These are phyloP conservation scores for Syngnathoides biaculeatus DNA, from an alignment of 2,113 vertebrate genomes.

Conservation along the genomic window DNA sequence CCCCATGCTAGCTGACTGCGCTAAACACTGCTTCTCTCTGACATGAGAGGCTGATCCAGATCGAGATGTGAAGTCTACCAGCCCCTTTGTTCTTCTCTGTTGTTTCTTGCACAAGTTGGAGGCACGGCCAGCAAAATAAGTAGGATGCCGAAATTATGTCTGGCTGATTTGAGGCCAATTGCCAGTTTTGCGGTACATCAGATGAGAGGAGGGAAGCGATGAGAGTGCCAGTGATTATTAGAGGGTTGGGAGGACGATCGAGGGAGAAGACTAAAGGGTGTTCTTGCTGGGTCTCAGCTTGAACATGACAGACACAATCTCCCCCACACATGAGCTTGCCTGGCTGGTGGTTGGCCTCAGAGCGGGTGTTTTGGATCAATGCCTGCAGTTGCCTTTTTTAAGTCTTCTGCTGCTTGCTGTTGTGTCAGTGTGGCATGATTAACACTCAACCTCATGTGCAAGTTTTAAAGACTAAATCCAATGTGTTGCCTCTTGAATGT, in stretches of 20 bases:
- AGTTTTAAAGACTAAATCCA: too few species aligned
- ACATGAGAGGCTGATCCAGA: constrained; percentile 43
- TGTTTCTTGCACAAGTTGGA: constrained; percentile 14
- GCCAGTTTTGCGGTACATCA: constrained; percentile 53
- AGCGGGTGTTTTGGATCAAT: constrained; percentile 39
- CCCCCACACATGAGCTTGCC: constrained; percentile 15
- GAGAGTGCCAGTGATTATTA: constrained; percentile 68
- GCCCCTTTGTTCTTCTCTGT: constrained; percentile 47
- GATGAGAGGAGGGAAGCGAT: constrained; percentile 52
- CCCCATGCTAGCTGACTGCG: constrained; percentile 53
- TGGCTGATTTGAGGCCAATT: constrained; percentile 72
- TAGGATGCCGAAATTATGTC: constrained; percentile 62
- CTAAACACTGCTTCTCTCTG: constrained; percentile 52
- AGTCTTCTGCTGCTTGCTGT: constrained; percentile 23
- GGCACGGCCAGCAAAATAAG: constrained; percentile 41
- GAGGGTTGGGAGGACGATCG: constrained; percentile 38
- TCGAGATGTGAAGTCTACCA: constrained; percentile 33
- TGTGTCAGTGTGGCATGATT: constrained; percentile 46
- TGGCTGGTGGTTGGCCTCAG: constrained; percentile 21
- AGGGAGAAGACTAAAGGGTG: constrained; percentile 41
- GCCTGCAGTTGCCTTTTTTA: constrained; percentile 17
- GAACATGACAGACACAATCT: constrained; percentile 56
- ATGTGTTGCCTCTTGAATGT: too few species aligned
- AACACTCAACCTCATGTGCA: constrained; percentile 27
- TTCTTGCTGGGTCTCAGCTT: constrained; percentile 53